A percentile compares a stretch with the other conserved stretches of the same genome.
These are phyloP conservation scores for Leptatherina wallacei DNA, from an alignment of 2,797 vertebrate genomes.

Conservation along the genomic window DNA sequence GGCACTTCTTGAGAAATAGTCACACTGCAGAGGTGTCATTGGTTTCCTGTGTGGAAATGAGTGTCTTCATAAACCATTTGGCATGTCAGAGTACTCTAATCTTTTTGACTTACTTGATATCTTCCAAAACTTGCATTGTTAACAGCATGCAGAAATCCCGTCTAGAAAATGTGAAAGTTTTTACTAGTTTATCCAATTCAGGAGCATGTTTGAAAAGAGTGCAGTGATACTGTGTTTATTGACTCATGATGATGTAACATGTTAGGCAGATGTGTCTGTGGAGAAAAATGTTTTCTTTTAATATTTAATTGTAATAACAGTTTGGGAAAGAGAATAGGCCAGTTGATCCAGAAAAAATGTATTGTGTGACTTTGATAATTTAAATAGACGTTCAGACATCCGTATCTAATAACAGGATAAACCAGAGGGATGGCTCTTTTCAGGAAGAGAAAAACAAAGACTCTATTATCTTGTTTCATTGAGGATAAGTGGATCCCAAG, in stretches of 20 bases:
- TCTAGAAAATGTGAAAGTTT: background rate
- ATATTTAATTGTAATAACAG: background rate
- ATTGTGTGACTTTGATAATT: conserved; percentile 10
- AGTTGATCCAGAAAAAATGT: background rate
- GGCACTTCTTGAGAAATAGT: no score
- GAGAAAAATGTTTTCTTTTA: background rate
- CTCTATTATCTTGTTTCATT: conserved; percentile 27
- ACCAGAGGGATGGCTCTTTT: conserved; percentile 14
- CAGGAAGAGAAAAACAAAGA: conserved; percentile 44
- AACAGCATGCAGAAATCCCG: background rate
- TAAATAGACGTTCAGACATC: conserved; percentile 2
- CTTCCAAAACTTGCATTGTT: background rate
- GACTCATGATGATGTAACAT: conserved; percentile 4
- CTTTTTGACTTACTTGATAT: background rate
- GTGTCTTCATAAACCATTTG: background rate
- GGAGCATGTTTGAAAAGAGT: background rate
- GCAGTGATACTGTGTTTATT: background rate
- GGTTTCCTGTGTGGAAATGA: background rate
- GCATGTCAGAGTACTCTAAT: background rate
- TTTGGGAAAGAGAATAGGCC: background rate
- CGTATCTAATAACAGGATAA: conserved; percentile 13
- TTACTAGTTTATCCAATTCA: background rate
- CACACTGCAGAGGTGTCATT: no score
- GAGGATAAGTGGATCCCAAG: conserved; percentile 40
- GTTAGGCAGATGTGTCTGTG: background rate